phyloP scores from a whole-genome alignment of 2,797 vertebrate species.

The Pangasius krempfi region DNA sequence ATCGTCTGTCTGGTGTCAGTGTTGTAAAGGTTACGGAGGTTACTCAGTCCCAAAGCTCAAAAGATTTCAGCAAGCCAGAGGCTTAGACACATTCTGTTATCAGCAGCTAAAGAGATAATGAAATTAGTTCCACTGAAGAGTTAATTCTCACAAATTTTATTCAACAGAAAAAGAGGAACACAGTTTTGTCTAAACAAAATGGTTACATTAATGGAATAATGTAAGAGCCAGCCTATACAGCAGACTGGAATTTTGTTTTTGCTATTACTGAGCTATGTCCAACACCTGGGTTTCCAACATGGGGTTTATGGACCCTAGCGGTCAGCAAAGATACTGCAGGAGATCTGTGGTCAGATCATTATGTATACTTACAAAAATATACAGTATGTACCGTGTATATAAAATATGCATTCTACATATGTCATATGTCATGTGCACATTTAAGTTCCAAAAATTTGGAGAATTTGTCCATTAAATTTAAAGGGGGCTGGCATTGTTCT shows the following conservation, averaged over 20 bases:
- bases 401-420: background rate
- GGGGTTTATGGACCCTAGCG: background rate
- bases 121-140: background rate
- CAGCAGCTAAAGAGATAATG: background rate
- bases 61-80: conserved; percentile 23
- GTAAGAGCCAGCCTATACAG: background rate
- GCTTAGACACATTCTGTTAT: background rate
- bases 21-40: conserved; percentile 23
- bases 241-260: background rate
- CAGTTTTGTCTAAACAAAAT: background rate
- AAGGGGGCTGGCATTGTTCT: background rate
- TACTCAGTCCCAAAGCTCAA: background rate
- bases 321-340: background rate
- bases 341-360: background rate
- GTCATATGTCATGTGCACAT: background rate
- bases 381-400: background rate
- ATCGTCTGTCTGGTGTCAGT: background rate
- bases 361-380: background rate
- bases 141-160: background rate
- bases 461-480: background rate
- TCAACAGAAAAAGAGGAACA: background rate
- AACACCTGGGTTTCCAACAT: background rate
- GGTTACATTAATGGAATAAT: background rate
- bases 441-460: background rate
- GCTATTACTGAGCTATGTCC: background rate